Evolutionary conservation across 2,888 invertebrate genomes (phyloP).

Genomic region (Fabriciana adippe): DNA sequence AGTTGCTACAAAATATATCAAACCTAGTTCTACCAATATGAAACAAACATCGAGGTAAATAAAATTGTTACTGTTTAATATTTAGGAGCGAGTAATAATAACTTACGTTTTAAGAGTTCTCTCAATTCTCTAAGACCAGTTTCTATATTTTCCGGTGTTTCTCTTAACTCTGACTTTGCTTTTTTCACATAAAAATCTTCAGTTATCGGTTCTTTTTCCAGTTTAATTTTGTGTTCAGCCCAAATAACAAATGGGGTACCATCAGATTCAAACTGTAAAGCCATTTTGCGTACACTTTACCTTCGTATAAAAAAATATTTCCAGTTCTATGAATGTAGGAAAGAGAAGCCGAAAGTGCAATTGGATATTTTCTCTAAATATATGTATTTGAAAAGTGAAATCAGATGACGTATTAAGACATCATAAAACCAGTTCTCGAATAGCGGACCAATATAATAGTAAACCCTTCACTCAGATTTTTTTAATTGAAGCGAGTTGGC

Average conservation of each 20-base stretch:
- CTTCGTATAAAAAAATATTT: neutral
- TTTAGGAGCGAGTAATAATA: neutral
- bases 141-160: conserved; percentile 85
- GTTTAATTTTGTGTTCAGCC: conserved; percentile 81
- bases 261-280: conserved; percentile 77
- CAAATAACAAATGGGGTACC: conserved; percentile 84
- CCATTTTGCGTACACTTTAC: conserved; percentile 53
- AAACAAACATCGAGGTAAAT: no score
- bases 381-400: neutral
- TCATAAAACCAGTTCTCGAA: conserved; percentile 38
- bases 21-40: no score
- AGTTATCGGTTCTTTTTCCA: conserved; percentile 84
- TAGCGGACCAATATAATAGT: conserved; percentile 26
- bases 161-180: conserved; percentile 86
- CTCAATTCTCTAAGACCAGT: conserved; percentile 81
- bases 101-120: conserved; percentile 81
- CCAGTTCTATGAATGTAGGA: neutral
- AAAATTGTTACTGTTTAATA: no score
- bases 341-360: neutral
- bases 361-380: neutral
- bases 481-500: conserved; percentile 40
- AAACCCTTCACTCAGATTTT: conserved; percentile 56
- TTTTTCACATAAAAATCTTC: conserved; percentile 83
- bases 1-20: no score
- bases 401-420: neutral